phyloP scores from a whole-genome alignment of 2,888 invertebrate genomes.

The Heliothis peltigera region DNA sequence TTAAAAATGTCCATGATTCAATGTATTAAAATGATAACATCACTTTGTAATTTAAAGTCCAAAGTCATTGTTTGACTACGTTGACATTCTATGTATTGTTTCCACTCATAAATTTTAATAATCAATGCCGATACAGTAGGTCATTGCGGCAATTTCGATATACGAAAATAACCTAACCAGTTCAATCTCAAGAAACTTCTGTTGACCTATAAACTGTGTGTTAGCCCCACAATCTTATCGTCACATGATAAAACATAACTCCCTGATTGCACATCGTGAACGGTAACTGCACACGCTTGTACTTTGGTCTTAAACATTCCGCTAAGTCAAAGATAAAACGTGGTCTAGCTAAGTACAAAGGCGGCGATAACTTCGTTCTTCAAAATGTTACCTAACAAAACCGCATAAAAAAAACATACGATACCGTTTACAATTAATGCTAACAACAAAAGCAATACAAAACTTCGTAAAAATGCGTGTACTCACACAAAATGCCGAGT shows the following conservation, averaged over 20 bases:
- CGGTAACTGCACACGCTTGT: conserved; percentile 32
- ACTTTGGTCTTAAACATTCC: conserved; percentile 46
- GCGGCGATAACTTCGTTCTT: conserved; percentile 26
- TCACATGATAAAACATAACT: conserved; percentile 42
- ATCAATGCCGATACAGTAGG: not conserved
- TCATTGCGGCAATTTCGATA: not conserved
- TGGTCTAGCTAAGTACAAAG: conserved; percentile 28
- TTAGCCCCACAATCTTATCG: conserved; percentile 43
- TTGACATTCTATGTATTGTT: conserved; percentile 3
- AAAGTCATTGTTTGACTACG: conserved; percentile 18
- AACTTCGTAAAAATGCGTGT: conserved; percentile 53
- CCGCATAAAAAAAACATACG: conserved; percentile 13
- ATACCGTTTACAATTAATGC: conserved; percentile 7
- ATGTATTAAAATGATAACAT: no score
- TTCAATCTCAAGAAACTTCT: conserved; percentile 31
- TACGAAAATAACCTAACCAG: conserved; percentile 6
- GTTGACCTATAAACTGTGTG: conserved; percentile 25
- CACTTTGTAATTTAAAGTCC: not conserved
- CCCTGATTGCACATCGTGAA: conserved; percentile 11
- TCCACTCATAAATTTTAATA: conserved; percentile 6
- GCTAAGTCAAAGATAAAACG: conserved; percentile 48
- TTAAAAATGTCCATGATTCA: no score
- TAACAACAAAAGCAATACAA: conserved; percentile 7
- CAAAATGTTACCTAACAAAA: conserved; percentile 5
- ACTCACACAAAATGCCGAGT: conserved; percentile 70